Evolutionary conservation across 2,113 vertebrate genomes (phyloP).

Genomic region (Gallinago paraguaiae): DNA sequence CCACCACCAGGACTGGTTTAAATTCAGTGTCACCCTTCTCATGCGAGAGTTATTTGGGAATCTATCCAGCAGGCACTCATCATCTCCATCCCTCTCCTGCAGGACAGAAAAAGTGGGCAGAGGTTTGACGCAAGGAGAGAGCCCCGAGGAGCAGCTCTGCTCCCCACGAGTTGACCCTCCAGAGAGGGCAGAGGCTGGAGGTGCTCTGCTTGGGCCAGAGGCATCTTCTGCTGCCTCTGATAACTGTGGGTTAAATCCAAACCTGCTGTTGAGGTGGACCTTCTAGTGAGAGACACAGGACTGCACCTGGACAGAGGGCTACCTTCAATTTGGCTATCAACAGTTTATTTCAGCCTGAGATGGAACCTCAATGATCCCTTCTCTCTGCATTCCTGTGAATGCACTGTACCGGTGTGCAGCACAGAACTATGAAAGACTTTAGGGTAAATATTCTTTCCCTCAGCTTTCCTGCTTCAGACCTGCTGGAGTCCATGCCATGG

Average conservation of each 20-base stretch:
- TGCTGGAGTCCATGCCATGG: neutral
- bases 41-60: neutral
- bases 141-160: accelerated
- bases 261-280: neutral
- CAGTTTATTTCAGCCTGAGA: neutral
- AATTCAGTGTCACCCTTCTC: neutral
- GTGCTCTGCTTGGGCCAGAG: neutral
- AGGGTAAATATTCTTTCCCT: neutral
- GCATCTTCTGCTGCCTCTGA: neutral
- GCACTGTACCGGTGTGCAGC: neutral
- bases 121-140: neutral
- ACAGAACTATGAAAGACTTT: neutral
- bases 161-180: neutral
- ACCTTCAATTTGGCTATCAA: neutral
- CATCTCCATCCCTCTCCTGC: neutral
- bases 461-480: neutral
- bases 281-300: neutral
- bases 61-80: neutral
- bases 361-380: neutral
- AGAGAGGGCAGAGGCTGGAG: neutral
- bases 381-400: too few species aligned
- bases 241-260: neutral
- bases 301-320: neutral
- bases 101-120: neutral
- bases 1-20: neutral